Evolutionary conservation across 1,140 invertebrate genomes (phyloP), one percentile per base, ranked within the genome.

Genomic region (Zaprionus kolodkinae): DNA sequence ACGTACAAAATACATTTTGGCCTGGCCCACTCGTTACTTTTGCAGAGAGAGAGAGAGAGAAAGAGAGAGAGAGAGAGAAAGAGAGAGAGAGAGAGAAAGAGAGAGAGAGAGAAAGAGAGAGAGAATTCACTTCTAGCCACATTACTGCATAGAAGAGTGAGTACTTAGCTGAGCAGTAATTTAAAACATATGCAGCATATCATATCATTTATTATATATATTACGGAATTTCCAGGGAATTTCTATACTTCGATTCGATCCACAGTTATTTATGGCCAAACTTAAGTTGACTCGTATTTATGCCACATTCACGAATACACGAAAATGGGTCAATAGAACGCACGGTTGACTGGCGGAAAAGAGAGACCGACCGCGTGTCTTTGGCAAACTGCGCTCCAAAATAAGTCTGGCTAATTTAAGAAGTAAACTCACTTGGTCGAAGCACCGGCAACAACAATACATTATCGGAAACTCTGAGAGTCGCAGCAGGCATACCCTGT

Each of bases 251-350:
- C n/a, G n/a, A 10, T 7, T 15, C 21, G 6, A 17, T 33, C 15
- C 11, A 2, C 33, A 35, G 15, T 25, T 36, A 25, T 62, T 54
- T 45, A 64, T 54, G 78, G 81, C 61, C 67, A 67, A 74, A 70
- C 33, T 36, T 64, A 15, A 45, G 60, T 15, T 70, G 50, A 15
- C 40, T 45, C 40, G 40, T 45, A 70, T 60, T 54, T 33, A 63
- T 59, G 36, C 54, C 55, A 59, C 27, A 43, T 63, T 48, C 35
- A 59, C 15, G 40, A 72, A 66, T 67, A 77, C 60, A 73, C 60
- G 33, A 65, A 88, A 89, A 76, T 88, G 85, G 85, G 85, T 88
- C 78, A 88, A 72, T 81, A 85, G 85, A 88, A 88, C 81, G 59
- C 69, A 74, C 50, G 62, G n/a, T 66, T 48, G 70, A 57, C 71